Evolutionary conservation across 2,113 vertebrate species (phyloP).

Genomic region (Marmota monax): DNA sequence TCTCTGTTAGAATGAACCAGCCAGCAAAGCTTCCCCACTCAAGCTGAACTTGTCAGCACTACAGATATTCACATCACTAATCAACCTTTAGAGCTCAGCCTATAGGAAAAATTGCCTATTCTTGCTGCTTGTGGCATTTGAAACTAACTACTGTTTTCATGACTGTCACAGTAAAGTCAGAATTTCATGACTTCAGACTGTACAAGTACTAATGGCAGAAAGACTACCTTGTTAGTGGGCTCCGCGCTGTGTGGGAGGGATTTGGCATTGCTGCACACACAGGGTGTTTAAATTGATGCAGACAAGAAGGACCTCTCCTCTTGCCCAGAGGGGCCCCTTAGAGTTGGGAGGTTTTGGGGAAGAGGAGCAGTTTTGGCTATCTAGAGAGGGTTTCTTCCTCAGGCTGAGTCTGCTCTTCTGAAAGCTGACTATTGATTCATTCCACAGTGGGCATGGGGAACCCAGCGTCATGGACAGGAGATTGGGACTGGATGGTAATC

Average conservation of each 20-base stretch:
- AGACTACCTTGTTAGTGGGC: constrained; percentile 36
- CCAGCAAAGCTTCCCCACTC: background rate
- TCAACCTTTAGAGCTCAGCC: background rate
- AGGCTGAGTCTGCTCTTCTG: too few species aligned
- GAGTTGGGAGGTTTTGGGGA: too few species aligned
- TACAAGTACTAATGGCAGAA: background rate
- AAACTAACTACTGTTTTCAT: background rate
- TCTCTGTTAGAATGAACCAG: background rate
- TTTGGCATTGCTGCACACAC: constrained; percentile 62
- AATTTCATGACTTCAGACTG: constrained; percentile 5
- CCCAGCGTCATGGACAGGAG: too few species aligned
- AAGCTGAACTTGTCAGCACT: background rate
- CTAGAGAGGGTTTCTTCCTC: too few species aligned
- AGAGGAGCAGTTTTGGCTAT: too few species aligned
- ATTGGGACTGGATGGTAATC: too few species aligned
- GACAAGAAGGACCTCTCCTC: background rate
- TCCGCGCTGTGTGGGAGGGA: background rate
- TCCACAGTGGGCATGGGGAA: too few species aligned
- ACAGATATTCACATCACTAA: background rate
- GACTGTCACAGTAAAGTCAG: background rate
- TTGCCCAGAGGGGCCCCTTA: background rate
- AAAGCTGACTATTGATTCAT: too few species aligned
- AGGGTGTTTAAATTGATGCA: too few species aligned
- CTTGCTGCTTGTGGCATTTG: background rate
- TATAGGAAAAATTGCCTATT: constrained; percentile 7